Evolutionary conservation across 2,113 vertebrate genomes (phyloP), one percentile per base, ranked within the genome.

Genomic region (Pycnonotus jocosus): DNA sequence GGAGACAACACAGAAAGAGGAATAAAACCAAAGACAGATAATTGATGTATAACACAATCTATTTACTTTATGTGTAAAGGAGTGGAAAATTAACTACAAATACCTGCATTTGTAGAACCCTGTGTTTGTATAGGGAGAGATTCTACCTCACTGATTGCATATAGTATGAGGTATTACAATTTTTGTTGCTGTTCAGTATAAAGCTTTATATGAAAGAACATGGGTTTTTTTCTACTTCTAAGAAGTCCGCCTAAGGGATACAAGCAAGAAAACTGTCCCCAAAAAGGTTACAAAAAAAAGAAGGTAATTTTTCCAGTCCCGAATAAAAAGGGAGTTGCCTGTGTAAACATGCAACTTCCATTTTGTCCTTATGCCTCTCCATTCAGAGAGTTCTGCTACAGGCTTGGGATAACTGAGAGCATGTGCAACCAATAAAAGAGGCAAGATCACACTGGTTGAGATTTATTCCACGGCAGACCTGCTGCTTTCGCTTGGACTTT

Each of bases 401-500:
- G 51, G 38, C 44, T 85, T 74, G 27, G 51, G 71, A 25, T 61
- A 61, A 28, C 48, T 57, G 69, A 70, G 78, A 71, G 17, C 61
- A 51, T 13, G 37, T 30, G 44, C 31, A 83, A 31, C 31, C 13
- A 81, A 24, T 54, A 21, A 54, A 66, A 78, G 27, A 74, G 51
- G 27, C 45, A 51, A 66, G 31, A 71, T 56, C 65, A 37, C 40
- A 3, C 0, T 25, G 31, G 40, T 0, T 72, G 47, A 48, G 65
- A 42, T 54, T 85, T 79, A 44, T 80, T 65, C 42, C 40, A 50
- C 1, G 25, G 50, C 37, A 80, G n/a, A 45, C 25, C 61, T 72
- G 8, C 28, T 4, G 10, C 35, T 73, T 93, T 82, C 0, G 0
- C 25, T 87, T 0, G 5, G 33, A 56, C 9, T 90, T 73, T 73